These are phyloP conservation scores for Philonicus albiceps DNA, from an alignment of 2,888 invertebrate genomes.

Conservation along the genomic window DNA sequence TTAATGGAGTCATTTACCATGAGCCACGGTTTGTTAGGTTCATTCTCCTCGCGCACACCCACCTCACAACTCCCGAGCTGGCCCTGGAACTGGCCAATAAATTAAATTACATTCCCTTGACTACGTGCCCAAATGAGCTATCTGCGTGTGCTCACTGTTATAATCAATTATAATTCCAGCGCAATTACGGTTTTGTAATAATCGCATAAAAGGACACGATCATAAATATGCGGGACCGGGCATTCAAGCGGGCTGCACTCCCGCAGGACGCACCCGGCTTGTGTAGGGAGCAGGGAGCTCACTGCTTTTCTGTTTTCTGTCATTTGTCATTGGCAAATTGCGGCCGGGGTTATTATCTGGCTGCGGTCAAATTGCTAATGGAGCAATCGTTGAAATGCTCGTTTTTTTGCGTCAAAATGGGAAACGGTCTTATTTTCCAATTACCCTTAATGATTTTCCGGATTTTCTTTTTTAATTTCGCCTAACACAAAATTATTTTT, in stretches of 20 bases:
- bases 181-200: conserved; percentile 48
- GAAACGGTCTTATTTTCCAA: conserved; percentile 43
- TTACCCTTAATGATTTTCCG: conserved; percentile 43
- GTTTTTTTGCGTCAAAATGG: conserved; percentile 41
- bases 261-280: background rate
- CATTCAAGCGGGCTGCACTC: background rate
- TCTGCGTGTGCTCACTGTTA: conserved; percentile 15
- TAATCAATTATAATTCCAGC: conserved; percentile 46
- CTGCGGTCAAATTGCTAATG: conserved; percentile 39
- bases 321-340: conserved; percentile 43
- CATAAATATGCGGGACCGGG: conserved; percentile 38
- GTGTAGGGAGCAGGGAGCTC: background rate
- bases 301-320: conserved; percentile 30
- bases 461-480: conserved; percentile 3
- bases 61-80: background rate
- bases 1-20: background rate
- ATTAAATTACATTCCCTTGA: conserved; percentile 19
- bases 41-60: background rate
- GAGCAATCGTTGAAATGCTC: conserved; percentile 30
- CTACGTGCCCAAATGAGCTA: background rate
- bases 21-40: conserved; percentile 8
- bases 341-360: conserved; percentile 33
- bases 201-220: conserved; percentile 46
- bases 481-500: background rate
- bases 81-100: background rate